phyloP scores from a whole-genome alignment of 2,797 vertebrate species.

The Platalea minor region DNA sequence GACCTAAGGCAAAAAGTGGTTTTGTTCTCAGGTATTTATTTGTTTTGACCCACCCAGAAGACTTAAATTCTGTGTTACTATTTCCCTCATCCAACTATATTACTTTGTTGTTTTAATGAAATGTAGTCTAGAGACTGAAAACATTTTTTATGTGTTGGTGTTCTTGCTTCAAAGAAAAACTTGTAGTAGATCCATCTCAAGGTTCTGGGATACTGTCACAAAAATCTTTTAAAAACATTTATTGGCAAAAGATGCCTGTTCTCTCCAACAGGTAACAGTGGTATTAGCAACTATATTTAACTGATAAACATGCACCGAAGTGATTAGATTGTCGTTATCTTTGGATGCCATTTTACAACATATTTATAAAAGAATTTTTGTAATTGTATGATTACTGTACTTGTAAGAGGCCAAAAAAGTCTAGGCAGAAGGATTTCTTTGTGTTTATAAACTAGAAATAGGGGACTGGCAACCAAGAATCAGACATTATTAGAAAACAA shows the following conservation, averaged over 20 bases:
- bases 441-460: not conserved
- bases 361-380: not conserved
- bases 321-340: not conserved
- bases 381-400: not conserved
- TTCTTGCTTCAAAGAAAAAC: not conserved
- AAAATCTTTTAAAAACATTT: not conserved
- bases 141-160: rapidly evolving
- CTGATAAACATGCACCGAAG: not conserved
- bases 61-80: rapidly evolving
- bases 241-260: not conserved
- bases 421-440: not conserved
- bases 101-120: not conserved
- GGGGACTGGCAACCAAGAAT: not conserved
- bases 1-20: not conserved
- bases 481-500: not conserved
- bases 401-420: not conserved
- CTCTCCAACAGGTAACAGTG: not conserved
- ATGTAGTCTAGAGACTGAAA: not conserved
- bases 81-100: not conserved
- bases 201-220: not conserved
- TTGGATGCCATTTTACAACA: not conserved
- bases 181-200: not conserved
- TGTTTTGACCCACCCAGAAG: not conserved
- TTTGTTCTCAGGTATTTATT: not conserved
- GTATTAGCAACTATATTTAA: not conserved